These are phyloP conservation scores for Rhingia campestris DNA, from an alignment of 2,888 invertebrate species.

Conservation along the genomic window DNA sequence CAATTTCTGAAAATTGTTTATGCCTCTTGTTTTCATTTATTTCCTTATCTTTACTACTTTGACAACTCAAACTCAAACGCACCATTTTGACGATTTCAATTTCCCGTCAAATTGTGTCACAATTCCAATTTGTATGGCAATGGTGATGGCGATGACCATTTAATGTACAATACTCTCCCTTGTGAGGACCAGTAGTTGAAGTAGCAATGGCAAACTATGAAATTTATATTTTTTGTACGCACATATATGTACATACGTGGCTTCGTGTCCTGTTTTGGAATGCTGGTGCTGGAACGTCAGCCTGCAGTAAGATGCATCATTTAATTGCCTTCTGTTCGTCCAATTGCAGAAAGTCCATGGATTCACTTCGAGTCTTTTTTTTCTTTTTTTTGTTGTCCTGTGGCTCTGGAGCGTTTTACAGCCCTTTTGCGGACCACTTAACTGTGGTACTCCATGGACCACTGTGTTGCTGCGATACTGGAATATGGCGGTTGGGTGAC, in stretches of 20 bases:
- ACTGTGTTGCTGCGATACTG: conserved; percentile 22
- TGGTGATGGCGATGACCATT: conserved; percentile 12
- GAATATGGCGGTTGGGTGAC: conserved; percentile 43
- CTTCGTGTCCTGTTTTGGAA: conserved; percentile 21
- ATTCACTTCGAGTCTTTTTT: conserved; percentile 44
- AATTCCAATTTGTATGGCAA: conserved; percentile 22
- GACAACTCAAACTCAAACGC: neutral
- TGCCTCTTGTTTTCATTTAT: no score
- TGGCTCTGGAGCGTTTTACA: conserved; percentile 31
- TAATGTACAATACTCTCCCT: conserved; percentile 10
- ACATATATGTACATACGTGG: conserved; percentile 5
- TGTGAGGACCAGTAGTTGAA: neutral
- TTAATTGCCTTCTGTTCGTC: conserved; percentile 64
- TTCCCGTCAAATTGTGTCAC: conserved; percentile 25
- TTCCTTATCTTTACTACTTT: no score
- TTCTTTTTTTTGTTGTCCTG: conserved; percentile 5
- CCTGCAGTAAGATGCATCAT: conserved; percentile 58
- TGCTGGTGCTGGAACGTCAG: conserved; percentile 19
- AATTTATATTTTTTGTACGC: conserved; percentile 26
- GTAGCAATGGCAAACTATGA: conserved; percentile 4
- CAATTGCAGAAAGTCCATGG: conserved; percentile 57
- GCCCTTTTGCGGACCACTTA: conserved; percentile 61
- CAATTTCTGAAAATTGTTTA: no score
- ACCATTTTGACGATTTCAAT: conserved; percentile 13
- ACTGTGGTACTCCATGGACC: conserved; percentile 38